A percentile compares a stretch with the other conserved stretches of the same genome.
Evolutionary conservation across 1,140 invertebrate species (phyloP).

Genomic region (Hydropsyche tenuis): DNA sequence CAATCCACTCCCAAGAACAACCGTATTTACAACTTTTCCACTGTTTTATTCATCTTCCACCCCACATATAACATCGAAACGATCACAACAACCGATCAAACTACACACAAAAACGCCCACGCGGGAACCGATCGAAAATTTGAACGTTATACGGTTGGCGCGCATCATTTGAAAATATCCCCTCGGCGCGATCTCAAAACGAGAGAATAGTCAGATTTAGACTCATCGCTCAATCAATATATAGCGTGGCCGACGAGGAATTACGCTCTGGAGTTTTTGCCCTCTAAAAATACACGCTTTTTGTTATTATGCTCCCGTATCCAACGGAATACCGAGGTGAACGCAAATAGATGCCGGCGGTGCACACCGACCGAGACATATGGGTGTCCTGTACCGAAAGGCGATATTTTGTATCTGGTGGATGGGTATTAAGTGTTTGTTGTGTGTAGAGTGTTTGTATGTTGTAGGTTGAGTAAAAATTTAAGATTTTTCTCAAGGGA

Average conservation of each 20-base stretch:
- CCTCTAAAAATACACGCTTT: slow-evolving; percentile 32
- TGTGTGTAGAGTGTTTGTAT: no score
- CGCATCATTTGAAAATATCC: slow-evolving; percentile 34
- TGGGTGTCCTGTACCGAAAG: no score
- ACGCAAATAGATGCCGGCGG: slow-evolving; percentile 9
- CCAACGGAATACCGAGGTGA: slow-evolving; percentile 23
- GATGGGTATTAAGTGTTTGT: no score
- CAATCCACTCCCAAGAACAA: no score
- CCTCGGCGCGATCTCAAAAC: slow-evolving; percentile 3
- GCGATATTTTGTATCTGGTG: no score
- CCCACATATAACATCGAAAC: no score
- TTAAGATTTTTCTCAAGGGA: no score
- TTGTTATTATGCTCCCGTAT: slow-evolving; percentile 32
- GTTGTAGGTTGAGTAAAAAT: no score
- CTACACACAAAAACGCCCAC: no score
- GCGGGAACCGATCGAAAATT: background rate
- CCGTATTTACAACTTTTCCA: no score
- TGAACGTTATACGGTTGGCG: background rate
- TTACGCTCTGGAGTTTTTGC: slow-evolving; percentile 34
- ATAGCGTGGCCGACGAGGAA: slow-evolving; percentile 35
- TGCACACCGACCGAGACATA: background rate
- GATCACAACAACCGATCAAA: no score
- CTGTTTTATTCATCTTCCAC: no score
- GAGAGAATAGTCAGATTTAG: slow-evolving; percentile 45
- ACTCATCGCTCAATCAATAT: slow-evolving; percentile 47